Evolutionary conservation across 2,113 vertebrate genomes (phyloP).

Genomic region (Zapus hudsonius): DNA sequence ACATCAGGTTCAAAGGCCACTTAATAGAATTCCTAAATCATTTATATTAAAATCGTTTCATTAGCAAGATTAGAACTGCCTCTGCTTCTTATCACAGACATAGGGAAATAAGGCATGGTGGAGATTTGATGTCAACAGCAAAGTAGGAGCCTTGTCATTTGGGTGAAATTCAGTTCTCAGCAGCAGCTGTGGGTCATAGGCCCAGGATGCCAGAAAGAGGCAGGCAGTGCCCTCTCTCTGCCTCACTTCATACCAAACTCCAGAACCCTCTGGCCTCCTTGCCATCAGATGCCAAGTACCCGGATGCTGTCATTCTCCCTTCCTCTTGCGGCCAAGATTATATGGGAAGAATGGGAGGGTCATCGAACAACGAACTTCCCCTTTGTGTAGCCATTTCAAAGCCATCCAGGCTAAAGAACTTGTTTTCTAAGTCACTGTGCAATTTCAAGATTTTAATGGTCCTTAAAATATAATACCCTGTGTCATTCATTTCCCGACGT

Average conservation of each 20-base stretch:
- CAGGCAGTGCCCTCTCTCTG: conserved; percentile 32
- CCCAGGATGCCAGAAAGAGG: neutral
- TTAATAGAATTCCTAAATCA: conserved; percentile 29
- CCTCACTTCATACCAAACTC: conserved; percentile 24
- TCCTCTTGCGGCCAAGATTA: conserved; percentile 37
- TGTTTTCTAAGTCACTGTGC: conserved; percentile 68
- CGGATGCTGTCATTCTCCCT: conserved; percentile 37
- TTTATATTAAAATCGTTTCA: conserved; percentile 42
- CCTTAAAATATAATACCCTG: conserved; percentile 72
- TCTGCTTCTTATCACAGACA: conserved; percentile 36
- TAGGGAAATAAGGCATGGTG: conserved; percentile 21
- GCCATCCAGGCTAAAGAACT: conserved; percentile 64
- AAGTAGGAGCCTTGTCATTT: conserved; percentile 24
- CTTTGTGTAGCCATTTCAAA: conserved; percentile 64
- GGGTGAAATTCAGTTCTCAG: neutral
- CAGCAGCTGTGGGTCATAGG: neutral
- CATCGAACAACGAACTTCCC: conserved; percentile 75
- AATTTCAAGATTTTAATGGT: conserved; percentile 74
- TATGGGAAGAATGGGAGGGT: conserved; percentile 61
- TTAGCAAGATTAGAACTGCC: neutral
- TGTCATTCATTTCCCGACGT: conserved; percentile 70
- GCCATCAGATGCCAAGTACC: conserved; percentile 14
- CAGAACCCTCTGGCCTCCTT: conserved; percentile 46
- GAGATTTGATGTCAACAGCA: neutral
- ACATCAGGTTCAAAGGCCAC: conserved; percentile 25